Evolutionary conservation across 2,797 vertebrate species (phyloP), one percentile per base, ranked within the genome.

Genomic region (Darevskia mixta): DNA sequence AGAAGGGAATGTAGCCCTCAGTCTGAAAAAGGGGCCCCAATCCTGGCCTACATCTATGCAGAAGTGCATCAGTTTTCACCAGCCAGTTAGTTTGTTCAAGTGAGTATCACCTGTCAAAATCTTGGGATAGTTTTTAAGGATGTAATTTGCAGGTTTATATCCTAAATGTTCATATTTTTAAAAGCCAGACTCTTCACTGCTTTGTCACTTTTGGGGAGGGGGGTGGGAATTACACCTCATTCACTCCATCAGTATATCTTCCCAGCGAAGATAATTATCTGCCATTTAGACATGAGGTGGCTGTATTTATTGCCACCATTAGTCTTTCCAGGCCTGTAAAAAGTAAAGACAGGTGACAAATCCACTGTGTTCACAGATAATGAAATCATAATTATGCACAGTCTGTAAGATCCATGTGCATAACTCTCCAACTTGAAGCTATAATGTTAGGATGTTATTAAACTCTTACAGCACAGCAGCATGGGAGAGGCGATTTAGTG

Each of bases 401-500:
- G 79, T 41, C 69, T 32, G 71, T n/a, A 32, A 66, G 79, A 38
- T 38, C 79, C 61, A 61, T 27, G 20, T 10, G 71, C 79, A 76
- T 83, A 79, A 69, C 79, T 94, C 82, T 89, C 69, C 69, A 87
- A 80, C 18, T 27, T 82, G n/a, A 35, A 85, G 71, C 38, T 49
- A 0, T n/a, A 80, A n/a, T 78, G 86, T 58, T 67, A 55, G 61
- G 45, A 32, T 88, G 66, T 61, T 2, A n/a, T 67, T 17, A 78
- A 80, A 89, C 89, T 75, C 61, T 86, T 88, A 91, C 29, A 69
- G 79, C n/a, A 32, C 1, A 27, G 82, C 1, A 32, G 78, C 1
- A 17, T 35, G 79, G 87, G 86, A 49, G 58, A 83, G 82, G 27
- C 27, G 43, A 69, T 18, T 29, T 2, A 90, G 76, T 64, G 79